Evolutionary conservation across 2,113 vertebrate genomes (phyloP).

Genomic region (Cyprinodon tularosa): DNA sequence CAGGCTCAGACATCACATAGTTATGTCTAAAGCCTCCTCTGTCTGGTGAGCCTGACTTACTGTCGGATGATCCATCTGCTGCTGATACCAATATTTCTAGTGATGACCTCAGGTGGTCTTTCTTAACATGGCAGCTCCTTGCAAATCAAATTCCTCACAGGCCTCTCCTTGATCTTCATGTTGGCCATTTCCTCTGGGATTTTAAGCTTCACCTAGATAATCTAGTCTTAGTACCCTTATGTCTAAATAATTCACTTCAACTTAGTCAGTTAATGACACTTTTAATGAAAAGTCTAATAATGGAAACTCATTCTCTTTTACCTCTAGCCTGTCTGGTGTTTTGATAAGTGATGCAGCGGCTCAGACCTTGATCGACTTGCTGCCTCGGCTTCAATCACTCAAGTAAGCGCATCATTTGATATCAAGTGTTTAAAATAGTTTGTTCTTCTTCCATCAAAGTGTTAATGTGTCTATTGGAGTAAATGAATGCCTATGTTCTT

Average conservation of each 20-base stretch:
- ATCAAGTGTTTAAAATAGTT: not conserved
- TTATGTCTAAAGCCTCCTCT: too few relatives aligned
- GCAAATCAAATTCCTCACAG: too few relatives aligned
- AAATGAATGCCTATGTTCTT: not conserved
- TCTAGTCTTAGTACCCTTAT: not conserved
- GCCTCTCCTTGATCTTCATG: too few relatives aligned
- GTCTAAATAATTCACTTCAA: not conserved
- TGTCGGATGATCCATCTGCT: too few relatives aligned
- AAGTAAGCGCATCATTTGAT: constrained; percentile 68
- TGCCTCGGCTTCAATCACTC: constrained; percentile 69
- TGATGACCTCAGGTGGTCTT: too few relatives aligned
- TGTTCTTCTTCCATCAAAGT: not conserved
- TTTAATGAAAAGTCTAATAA: too few relatives aligned
- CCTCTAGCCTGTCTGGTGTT: constrained; percentile 79
- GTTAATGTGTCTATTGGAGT: not conserved
- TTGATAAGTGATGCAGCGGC: constrained; percentile 59
- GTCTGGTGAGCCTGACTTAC: too few relatives aligned
- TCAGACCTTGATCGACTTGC: constrained; percentile 43
- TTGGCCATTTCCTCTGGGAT: too few relatives aligned
- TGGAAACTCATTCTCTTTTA: not conserved
- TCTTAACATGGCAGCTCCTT: too few relatives aligned
- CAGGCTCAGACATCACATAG: too few relatives aligned
- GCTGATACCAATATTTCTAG: too few relatives aligned
- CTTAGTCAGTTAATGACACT: not conserved
- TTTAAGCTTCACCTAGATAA: too few relatives aligned